phyloP scores from a whole-genome alignment of 2,888 invertebrate species.

The Melieria omissa region DNA sequence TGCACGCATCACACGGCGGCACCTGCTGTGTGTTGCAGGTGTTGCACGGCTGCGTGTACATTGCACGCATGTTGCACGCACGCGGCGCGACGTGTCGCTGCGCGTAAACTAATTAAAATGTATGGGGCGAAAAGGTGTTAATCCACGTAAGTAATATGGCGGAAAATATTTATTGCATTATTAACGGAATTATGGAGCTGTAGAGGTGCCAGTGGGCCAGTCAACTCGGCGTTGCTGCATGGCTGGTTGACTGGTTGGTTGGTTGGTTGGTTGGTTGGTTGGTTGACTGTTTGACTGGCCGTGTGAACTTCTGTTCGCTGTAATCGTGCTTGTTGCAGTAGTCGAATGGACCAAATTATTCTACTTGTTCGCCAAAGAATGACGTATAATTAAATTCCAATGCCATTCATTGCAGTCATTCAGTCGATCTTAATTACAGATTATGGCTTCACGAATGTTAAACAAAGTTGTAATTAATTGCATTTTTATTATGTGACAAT shows the following conservation, averaged over 20 bases:
- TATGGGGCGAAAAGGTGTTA: slow-evolving; percentile 42
- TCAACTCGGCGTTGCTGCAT: neutral
- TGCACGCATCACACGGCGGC: neutral
- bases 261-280: neutral
- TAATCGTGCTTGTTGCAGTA: no score
- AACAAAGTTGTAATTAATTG: no score
- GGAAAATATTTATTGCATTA: slow-evolving; percentile 30
- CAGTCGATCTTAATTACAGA: no score
- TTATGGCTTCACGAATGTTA: no score
- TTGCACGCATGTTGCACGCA: neutral
- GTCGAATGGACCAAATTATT: no score
- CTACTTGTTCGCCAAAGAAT: no score
- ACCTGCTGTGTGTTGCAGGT: neutral
- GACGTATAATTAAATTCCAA: no score
- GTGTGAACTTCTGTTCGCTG: no score
- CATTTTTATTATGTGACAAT: no score
- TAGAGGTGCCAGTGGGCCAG: slow-evolving; percentile 5
- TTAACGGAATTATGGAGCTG: slow-evolving; percentile 5
- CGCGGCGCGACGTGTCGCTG: neutral
- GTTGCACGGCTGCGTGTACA: neutral
- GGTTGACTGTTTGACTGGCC: no score
- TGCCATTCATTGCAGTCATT: no score
- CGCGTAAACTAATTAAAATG: slow-evolving; percentile 44
- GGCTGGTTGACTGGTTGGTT: neutral
- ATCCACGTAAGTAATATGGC: slow-evolving; percentile 37